A percentile compares a stretch with the other conserved stretches of the same genome.
phyloP scores from a whole-genome alignment of 2,888 invertebrate species.

The Cremastinae sp. region DNA sequence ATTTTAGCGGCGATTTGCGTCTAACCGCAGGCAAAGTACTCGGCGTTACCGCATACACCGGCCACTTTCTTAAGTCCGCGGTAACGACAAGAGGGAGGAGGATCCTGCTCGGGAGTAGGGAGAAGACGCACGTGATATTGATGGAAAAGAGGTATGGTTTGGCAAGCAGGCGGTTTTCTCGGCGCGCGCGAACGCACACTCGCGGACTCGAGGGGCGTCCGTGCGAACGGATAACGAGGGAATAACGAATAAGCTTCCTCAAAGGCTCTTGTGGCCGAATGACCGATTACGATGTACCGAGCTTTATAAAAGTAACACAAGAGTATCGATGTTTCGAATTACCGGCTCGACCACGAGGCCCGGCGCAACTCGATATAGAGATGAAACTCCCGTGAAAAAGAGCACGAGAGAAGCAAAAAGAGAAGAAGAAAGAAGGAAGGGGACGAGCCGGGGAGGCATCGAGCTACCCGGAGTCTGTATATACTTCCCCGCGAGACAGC shows the following conservation, averaged over 20 bases:
- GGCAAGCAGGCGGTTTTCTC: slow-evolving; percentile 17
- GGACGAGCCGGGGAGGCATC: too few species aligned
- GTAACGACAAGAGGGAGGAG: slow-evolving; percentile 36
- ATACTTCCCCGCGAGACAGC: slow-evolving; percentile 3
- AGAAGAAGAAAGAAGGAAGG: slow-evolving; percentile 1
- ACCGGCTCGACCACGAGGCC: slow-evolving; percentile 47
- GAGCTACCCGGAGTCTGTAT: not conserved
- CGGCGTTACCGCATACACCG: slow-evolving; percentile 69
- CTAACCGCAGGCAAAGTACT: slow-evolving; percentile 76
- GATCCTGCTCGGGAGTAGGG: slow-evolving; percentile 7
- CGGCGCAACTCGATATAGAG: slow-evolving; percentile 71
- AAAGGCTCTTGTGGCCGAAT: slow-evolving; percentile 49
- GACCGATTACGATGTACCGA: slow-evolving; percentile 29
- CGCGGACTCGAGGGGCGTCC: not conserved
- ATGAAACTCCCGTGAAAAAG: slow-evolving; percentile 26
- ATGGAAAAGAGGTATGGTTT: slow-evolving; percentile 33
- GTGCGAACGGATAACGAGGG: slow-evolving; percentile 2
- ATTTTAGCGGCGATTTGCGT: slow-evolving; percentile 78
- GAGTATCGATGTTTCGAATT: slow-evolving; percentile 52
- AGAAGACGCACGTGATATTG: slow-evolving; percentile 44
- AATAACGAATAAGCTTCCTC: slow-evolving; percentile 28
- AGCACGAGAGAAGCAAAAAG: not conserved
- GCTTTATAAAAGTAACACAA: slow-evolving; percentile 14
- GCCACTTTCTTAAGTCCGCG: slow-evolving; percentile 72
- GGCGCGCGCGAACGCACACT: not conserved